Percentiles rank a stretch among this genome's conserved stretches.
Evolutionary conservation across 2,888 invertebrate species (phyloP).

Genomic region (Leptopterna dolabrata): DNA sequence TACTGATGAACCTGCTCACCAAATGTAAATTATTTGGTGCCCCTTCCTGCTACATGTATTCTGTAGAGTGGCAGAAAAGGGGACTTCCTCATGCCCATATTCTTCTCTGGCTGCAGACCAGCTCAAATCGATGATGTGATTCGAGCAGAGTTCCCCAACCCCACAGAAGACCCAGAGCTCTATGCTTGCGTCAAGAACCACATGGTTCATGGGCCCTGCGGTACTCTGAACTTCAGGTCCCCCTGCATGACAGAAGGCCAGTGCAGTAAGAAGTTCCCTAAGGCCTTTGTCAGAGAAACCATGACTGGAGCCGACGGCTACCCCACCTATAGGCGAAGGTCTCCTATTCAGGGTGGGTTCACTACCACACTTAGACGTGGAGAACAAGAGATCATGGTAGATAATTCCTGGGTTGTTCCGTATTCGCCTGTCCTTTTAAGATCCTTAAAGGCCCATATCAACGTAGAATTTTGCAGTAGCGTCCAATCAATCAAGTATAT

Average conservation of each 20-base stretch:
- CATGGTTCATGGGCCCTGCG: slow-evolving; percentile 55
- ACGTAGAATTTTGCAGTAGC: too few species aligned
- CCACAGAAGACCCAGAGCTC: neutral
- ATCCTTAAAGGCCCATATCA: too few species aligned
- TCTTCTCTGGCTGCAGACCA: neutral
- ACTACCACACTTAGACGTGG: too few species aligned
- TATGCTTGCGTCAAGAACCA: slow-evolving; percentile 25
- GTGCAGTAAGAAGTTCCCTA: slow-evolving; percentile 21
- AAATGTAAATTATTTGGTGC: too few species aligned
- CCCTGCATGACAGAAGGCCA: slow-evolving; percentile 49
- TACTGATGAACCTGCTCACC: too few species aligned
- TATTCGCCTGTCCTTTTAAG: too few species aligned
- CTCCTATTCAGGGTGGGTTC: neutral
- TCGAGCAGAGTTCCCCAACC: slow-evolving; percentile 23
- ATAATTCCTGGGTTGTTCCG: too few species aligned
- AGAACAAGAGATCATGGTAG: too few species aligned
- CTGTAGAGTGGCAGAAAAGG: slow-evolving; percentile 41
- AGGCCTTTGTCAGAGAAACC: neutral
- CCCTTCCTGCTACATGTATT: too few species aligned
- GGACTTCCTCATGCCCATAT: slow-evolving; percentile 50
- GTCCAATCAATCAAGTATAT: too few species aligned
- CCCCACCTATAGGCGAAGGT: slow-evolving; percentile 15
- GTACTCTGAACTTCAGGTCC: slow-evolving; percentile 31
- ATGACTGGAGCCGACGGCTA: slow-evolving; percentile 16
- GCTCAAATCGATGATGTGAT: slow-evolving; percentile 1